Base-by-base conservation (phyloP, 2,113 vertebrate genomes). In the Morone chrysops region DNA sequence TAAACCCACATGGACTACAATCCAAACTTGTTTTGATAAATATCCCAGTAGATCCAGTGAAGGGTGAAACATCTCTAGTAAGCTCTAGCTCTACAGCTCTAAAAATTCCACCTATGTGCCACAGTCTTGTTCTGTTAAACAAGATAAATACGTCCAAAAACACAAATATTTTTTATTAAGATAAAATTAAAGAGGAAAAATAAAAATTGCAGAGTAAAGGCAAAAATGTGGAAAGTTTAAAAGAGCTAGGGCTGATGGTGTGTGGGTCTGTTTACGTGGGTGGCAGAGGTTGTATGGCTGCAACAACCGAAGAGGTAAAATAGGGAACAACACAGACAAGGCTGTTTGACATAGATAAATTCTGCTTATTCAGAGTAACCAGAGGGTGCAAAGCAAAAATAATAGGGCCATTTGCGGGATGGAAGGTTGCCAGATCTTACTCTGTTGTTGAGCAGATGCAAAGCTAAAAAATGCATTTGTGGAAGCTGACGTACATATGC, bases 291-390 rank as follows among this genome's bases (percentile, higher is more conserved):
- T 36, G 47, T 72, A 60, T 31, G 50, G 78, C 67, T 18, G 25
- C 66, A 74, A 79, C 59, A 81, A 75, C 68, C 18, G 45, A 81
- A 81, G 69, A 84, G 79, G 80, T 82, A 79, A 74, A 87, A 85
- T 53, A 75, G 87, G 66, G 81, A 92, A 83, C 71, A 84, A 90
- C 85, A 88, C 86, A 84, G 88, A 91, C 75, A 80, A 89, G 84
- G 86, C 92, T 92, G 91, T 87, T 89, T 92, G 90, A 93, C 91
- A 92, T 78, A 94, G 94, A 96, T 71, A 81, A 88, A 94, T 95
- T 95, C 93, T 92, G 87, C 94, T 95, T 95, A 95, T 92, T 94
- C 93, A 94, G 88, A 94, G 78, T 87, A 95, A 95, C 89, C 87
- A 70, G 88, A 80, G 91, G 95, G 93, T 91, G 94, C 86, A 83